Evolutionary conservation across 2,113 vertebrate species (phyloP).

Genomic region (Canis aureus): DNA sequence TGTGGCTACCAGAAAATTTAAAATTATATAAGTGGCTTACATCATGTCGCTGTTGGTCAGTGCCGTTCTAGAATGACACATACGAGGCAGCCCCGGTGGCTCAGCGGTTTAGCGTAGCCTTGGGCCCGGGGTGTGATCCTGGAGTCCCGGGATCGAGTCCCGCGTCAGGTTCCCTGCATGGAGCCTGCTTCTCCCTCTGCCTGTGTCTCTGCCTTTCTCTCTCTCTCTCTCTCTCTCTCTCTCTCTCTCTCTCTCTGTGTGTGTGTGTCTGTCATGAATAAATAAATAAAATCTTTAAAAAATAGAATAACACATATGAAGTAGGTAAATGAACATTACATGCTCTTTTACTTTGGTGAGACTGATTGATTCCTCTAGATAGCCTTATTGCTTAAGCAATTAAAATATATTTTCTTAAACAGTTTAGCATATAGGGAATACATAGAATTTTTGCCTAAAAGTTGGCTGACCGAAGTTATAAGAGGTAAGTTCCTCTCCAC

Average conservation of each 20-base stretch:
- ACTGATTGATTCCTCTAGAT: slow-evolving; percentile 36
- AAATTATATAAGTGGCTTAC: slow-evolving; percentile 24
- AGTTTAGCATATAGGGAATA: slow-evolving; percentile 2
- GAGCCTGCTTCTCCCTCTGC: too few relatives aligned
- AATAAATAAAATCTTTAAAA: too few relatives aligned
- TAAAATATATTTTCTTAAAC: slow-evolving; percentile 56
- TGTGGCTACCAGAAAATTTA: slow-evolving; percentile 38
- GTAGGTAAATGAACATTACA: slow-evolving; percentile 34
- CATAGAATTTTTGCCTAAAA: slow-evolving; percentile 40
- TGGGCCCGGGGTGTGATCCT: too few relatives aligned
- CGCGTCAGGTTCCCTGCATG: too few relatives aligned
- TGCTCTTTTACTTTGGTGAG: slow-evolving; percentile 33
- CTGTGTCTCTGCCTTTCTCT: too few relatives aligned
- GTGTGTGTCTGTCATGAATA: too few relatives aligned
- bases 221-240: too few relatives aligned
- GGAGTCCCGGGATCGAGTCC: too few relatives aligned
- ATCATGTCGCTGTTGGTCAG: slow-evolving; percentile 48
- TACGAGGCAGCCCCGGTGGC: background rate
- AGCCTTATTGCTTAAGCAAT: slow-evolving; percentile 39
- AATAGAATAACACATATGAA: background rate
- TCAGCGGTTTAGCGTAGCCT: too few relatives aligned
- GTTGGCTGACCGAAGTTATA: background rate
- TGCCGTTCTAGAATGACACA: background rate
- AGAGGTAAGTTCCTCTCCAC: background rate
- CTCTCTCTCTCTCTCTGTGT: too few relatives aligned